Evolutionary conservation across 2,113 vertebrate genomes (phyloP).

Genomic region (Anarrhichthys ocellatus): DNA sequence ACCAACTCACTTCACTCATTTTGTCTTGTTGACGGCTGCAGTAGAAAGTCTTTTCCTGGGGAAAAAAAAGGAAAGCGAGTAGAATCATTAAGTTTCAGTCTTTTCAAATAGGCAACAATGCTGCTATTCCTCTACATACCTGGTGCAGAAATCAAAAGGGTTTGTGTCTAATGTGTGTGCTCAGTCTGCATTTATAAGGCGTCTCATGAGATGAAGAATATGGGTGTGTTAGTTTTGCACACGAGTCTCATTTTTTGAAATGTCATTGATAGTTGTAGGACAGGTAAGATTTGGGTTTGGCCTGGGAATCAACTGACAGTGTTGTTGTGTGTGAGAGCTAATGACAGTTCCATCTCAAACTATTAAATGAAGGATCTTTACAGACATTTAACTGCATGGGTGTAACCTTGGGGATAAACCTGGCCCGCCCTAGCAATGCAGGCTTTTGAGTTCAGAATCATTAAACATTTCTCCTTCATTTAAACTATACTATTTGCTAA

Average conservation of each 20-base stretch:
- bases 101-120: not conserved
- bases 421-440: no score
- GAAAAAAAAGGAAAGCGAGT: not conserved
- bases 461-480: not conserved
- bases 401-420: not conserved
- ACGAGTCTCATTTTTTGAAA: not conserved
- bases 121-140: conserved; percentile 18
- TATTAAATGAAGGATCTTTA: not conserved
- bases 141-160: not conserved
- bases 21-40: conserved; percentile 19
- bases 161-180: not conserved
- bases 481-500: not conserved
- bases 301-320: not conserved
- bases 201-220: not conserved
- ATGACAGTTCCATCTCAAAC: not conserved
- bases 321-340: not conserved
- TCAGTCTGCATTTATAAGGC: conserved; percentile 45
- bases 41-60: not conserved
- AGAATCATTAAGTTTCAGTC: not conserved
- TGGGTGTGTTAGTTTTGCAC: conserved; percentile 13
- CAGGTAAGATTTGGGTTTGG: conserved; percentile 9
- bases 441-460: not conserved
- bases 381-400: not conserved
- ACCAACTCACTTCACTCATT: conserved; percentile 52
- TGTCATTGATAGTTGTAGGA: not conserved